Conservation (phyloP, 2,113 vertebrate species). For the Colius striatus region DNA sequence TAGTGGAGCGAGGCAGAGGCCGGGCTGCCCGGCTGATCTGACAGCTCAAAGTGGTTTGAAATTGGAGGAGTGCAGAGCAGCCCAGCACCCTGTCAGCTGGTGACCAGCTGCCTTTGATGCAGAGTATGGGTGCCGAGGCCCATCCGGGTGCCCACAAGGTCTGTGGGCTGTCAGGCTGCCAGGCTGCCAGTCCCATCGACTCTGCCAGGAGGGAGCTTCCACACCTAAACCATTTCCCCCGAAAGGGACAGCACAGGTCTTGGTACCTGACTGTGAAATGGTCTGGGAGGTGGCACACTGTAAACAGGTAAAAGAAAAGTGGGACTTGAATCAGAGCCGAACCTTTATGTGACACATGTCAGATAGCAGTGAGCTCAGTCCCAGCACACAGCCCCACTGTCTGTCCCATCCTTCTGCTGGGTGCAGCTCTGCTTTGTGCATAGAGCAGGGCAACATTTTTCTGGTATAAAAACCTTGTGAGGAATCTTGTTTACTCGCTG, state of each 20-base stretch:
- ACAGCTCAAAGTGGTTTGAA: neutral
- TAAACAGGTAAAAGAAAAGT: neutral
- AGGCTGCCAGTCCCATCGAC: neutral
- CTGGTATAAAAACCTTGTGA: neutral
- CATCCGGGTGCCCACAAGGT: neutral
- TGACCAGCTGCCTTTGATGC: neutral
- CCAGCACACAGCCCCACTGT: accelerated
- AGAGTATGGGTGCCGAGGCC: neutral
- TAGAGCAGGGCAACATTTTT: neutral
- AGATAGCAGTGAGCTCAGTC: neutral
- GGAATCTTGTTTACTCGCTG: neutral
- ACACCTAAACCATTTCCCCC: neutral
- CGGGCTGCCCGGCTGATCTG: neutral
- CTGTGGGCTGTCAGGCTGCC: neutral
- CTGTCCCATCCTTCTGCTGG: neutral
- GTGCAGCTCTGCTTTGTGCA: neutral
- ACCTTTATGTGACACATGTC: neutral
- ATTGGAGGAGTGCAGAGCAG: neutral
- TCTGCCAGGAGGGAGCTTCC: neutral
- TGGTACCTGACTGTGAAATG: neutral
- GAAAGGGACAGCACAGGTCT: neutral
- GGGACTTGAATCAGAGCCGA: neutral
- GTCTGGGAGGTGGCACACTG: neutral
- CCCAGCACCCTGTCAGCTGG: neutral
- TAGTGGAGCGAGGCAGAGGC: neutral